phyloP scores from a whole-genome alignment of 2,888 invertebrate genomes.

The Perizoma flavofasciatum region DNA sequence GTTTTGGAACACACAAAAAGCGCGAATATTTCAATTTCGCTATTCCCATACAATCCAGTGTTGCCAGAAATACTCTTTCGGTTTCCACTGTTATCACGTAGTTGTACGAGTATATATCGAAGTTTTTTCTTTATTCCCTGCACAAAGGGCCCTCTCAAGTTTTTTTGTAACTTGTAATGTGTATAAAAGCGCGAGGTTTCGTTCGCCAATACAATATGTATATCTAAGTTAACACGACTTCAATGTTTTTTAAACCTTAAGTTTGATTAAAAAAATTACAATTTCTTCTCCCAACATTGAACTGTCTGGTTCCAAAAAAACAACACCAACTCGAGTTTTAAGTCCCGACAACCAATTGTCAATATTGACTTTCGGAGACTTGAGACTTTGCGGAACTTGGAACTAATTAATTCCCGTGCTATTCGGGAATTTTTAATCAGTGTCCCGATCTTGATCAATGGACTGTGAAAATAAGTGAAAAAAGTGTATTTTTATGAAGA shows the following conservation, averaged over 20 bases:
- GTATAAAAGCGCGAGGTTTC: slow-evolving; percentile 27
- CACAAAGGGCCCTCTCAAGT: slow-evolving; percentile 37
- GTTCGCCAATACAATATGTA: slow-evolving; percentile 9
- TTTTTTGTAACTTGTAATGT: slow-evolving; percentile 38
- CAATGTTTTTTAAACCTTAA: not conserved
- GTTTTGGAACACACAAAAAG: slow-evolving; percentile 1
- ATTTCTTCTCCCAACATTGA: no score
- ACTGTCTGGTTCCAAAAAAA: slow-evolving; percentile 15
- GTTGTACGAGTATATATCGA: slow-evolving; percentile 39
- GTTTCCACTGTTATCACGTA: slow-evolving; percentile 33
- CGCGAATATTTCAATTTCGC: slow-evolving; percentile 13
- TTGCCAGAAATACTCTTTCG: slow-evolving; percentile 20
- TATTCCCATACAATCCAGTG: slow-evolving; percentile 15
- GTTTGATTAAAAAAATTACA: not conserved
- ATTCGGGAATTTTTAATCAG: slow-evolving; percentile 66
- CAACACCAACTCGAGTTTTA: slow-evolving; percentile 28
- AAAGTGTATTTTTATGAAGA: slow-evolving; percentile 25
- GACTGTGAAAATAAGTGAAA: slow-evolving; percentile 38
- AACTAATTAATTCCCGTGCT: slow-evolving; percentile 65
- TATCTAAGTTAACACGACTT: slow-evolving; percentile 4
- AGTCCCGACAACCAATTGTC: slow-evolving; percentile 52
- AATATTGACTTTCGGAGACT: slow-evolving; percentile 61
- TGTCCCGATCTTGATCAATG: slow-evolving; percentile 43
- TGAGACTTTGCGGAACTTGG: slow-evolving; percentile 53
- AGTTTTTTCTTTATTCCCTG: slow-evolving; percentile 39